Evolutionary conservation across 2,113 vertebrate genomes (phyloP), one percentile per base, ranked within the genome.

Genomic region (Chaenocephalus aceratus): DNA sequence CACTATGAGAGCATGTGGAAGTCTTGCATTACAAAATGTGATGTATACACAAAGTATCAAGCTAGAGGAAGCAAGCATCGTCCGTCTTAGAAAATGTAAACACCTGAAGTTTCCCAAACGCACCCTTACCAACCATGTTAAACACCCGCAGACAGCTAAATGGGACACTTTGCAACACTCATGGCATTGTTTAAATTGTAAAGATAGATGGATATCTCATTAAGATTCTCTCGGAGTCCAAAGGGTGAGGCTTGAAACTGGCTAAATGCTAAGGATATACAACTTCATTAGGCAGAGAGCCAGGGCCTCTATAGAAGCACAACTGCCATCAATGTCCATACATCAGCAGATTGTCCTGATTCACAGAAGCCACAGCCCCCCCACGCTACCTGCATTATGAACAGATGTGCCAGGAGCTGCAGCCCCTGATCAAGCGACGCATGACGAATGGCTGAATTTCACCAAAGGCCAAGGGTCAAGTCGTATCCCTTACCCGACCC

Each of bases 341-440:
- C 71, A 80, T 88, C 88, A 87, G 69, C 57, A 74, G 75, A 83
- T 75, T 61, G 77, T 70, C 52, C 14, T 36, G 68, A 85, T 87
- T 86, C 86, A 84, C 68, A 21, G 83, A 74, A 85, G 82, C 21
- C 0, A 0, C 59, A 23, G 58, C 86, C 87, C 82, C 81, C 65
- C 73, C 84, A 75, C 58, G 65, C 82, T 88, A 92, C 92, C 91
- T 93, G 91, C 84, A 91, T 91, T 82, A 70, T 79, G 75, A 90
- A 84, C 93, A 95, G 88, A 93, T 94, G 94, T 93, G 92, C 86
- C 90, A 80, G 85, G 77, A 94, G 86, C 84, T 48, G 10, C 8
- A 78, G 61, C 76, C 83, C 82, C 74, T 49, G 82, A 90, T 85
- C 82, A 64, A 61, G 74, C 44, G 14, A 73, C 48, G 79, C 80